Base-by-base conservation (phyloP, 2,797 vertebrate genomes). In the Channallabes apus region DNA sequence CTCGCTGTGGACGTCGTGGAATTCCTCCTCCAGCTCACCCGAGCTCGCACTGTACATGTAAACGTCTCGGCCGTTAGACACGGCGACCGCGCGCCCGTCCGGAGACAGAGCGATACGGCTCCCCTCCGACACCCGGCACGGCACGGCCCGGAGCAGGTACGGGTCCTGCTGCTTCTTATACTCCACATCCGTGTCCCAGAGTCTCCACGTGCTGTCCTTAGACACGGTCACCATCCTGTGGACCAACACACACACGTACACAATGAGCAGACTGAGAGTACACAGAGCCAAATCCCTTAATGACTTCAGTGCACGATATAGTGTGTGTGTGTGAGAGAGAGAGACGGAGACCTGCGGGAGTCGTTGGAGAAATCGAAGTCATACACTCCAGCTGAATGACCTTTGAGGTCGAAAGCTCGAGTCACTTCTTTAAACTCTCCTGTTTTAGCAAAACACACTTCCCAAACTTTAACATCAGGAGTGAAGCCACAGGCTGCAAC, bases 81-180 rank as follows among this genome's bases (percentile, higher is more conserved):
- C 67, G 18, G 97, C 97, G 0, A 96, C 93, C 0, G 96, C 93
- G 0, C 94, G 97, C 3, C 95, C 96, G 0, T 99, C 97, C 0
- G 97, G 97, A 20, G 98, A 97, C 86, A 99, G 90, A 0, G 96
- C 96, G 9, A 96, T 93, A 29, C 84, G 95, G 83, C 96, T 97
- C 0, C 95, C 95, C 73, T 96, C 93, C 0, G 85, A 87, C 0
- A 95, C 95, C 1, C 88, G 24, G 8, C 96, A 97, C 27, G 91
- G 90, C 15, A 96, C 96, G 0, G 97, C 98, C 89, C 92, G 94
- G 79, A 99, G 94, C 82, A 99, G 91, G 91, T 97, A 97, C 0
- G 98, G 98, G 80, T 99, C 97, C 92, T 99, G 98, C 87, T 99
- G 97, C 93, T 98, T 96, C 90, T 97, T 98, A 87, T 99, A 99